Evolutionary conservation across 2,797 vertebrate species (phyloP).

Genomic region (Oceanodroma leucorhoa): DNA sequence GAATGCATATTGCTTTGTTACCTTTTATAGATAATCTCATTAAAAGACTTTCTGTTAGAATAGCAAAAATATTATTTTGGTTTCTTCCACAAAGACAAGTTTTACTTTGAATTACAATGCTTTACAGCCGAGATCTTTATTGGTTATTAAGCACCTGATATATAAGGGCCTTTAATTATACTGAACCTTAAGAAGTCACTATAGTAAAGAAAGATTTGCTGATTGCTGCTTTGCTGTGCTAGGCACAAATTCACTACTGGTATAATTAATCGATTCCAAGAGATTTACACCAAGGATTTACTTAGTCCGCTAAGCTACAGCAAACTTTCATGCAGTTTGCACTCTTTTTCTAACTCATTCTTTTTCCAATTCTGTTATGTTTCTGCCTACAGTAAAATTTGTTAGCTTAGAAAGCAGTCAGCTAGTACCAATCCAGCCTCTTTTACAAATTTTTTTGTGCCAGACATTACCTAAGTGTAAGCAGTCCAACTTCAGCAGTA

Average conservation of each 20-base stretch:
- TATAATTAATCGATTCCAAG: conserved; percentile 13
- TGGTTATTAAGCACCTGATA: conserved; percentile 45
- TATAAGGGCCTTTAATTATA: conserved; percentile 37
- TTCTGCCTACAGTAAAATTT: background rate
- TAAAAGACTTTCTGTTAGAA: background rate
- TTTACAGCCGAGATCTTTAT: background rate
- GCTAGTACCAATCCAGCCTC: background rate
- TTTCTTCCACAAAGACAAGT: background rate
- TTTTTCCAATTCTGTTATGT: background rate
- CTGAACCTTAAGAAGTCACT: conserved; percentile 30
- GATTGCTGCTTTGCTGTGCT: conserved; percentile 45
- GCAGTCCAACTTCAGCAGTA: background rate
- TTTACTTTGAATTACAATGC: background rate
- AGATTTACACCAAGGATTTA: conserved; percentile 25
- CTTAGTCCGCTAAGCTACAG: background rate
- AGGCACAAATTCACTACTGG: conserved; percentile 45
- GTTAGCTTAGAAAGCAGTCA: background rate
- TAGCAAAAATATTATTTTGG: background rate
- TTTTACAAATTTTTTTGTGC: background rate
- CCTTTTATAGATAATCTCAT: background rate
- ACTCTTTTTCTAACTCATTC: background rate
- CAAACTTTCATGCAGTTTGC: background rate
- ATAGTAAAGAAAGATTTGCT: conserved; percentile 40
- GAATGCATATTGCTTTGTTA: background rate
- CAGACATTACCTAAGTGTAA: background rate